Percentiles rank a stretch among this genome's conserved stretches.
Evolutionary conservation across 1,140 invertebrate genomes (phyloP).

Genomic region (Pomacea maculata): DNA sequence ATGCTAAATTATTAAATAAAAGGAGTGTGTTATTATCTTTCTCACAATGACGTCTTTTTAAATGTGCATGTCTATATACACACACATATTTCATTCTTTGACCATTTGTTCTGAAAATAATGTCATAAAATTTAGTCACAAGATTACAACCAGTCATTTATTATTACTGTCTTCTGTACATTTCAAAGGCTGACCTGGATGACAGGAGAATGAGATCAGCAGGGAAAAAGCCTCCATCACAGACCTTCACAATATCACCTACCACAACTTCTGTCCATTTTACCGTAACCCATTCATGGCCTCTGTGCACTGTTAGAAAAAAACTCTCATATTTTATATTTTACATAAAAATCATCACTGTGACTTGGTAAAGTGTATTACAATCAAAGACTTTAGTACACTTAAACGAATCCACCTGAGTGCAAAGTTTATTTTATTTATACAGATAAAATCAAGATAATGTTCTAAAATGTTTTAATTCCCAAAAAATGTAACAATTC

Average conservation of each 20-base stretch:
- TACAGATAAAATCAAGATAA: too few species aligned
- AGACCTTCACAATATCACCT: slow-evolving; percentile 94
- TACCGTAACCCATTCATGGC: slow-evolving; percentile 83
- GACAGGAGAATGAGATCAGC: slow-evolving; percentile 92
- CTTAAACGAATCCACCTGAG: too few species aligned
- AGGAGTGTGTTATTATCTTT: not conserved
- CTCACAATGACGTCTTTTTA: not conserved
- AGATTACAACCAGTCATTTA: not conserved
- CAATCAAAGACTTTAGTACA: too few species aligned
- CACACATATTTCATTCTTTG: not conserved
- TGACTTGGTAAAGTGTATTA: too few species aligned
- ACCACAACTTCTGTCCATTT: slow-evolving; percentile 89
- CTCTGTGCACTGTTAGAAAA: slow-evolving; percentile 72
- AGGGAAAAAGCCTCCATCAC: slow-evolving; percentile 59
- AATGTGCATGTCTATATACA: not conserved
- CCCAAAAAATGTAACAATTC: too few species aligned
- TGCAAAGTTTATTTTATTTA: too few species aligned
- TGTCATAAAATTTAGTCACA: not conserved
- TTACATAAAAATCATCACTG: too few species aligned
- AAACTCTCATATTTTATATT: slow-evolving; percentile 19
- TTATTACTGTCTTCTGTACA: not conserved
- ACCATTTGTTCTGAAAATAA: too few species aligned
- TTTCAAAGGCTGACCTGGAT: slow-evolving; percentile 55
- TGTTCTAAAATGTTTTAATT: too few species aligned
- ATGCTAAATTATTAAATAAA: not conserved